These are phyloP conservation scores for Noturus placidus DNA, from an alignment of 2,113 vertebrate genomes.

Conservation along the genomic window DNA sequence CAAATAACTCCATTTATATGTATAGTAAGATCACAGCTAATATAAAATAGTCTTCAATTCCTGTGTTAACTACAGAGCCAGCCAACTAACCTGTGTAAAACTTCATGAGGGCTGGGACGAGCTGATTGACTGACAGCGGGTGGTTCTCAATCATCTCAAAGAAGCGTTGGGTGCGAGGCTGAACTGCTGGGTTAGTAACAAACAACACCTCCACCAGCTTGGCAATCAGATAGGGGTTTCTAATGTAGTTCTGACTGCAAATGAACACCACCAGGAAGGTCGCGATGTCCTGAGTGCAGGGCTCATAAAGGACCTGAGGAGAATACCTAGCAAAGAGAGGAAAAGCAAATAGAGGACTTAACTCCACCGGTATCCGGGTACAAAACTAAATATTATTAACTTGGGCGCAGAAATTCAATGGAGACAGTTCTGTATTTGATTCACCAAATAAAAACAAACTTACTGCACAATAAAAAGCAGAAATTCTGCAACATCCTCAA, in stretches of 20 bases:
- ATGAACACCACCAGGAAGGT: slow-evolving; percentile 97
- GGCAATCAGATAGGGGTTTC: slow-evolving; percentile 95
- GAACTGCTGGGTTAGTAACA: slow-evolving; percentile 95
- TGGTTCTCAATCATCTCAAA: slow-evolving; percentile 99
- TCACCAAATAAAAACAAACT: slow-evolving; percentile 65
- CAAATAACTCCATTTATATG: background rate
- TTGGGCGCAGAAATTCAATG: background rate
- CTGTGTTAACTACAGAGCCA: background rate
- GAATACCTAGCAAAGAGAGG: slow-evolving; percentile 79
- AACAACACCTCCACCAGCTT: slow-evolving; percentile 99
- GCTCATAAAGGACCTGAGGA: slow-evolving; percentile 97
- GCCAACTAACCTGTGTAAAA: slow-evolving; percentile 91
- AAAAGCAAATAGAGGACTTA: background rate
- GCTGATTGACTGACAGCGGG: slow-evolving; percentile 87
- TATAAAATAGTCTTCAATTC: background rate
- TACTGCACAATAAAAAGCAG: slow-evolving; percentile 99
- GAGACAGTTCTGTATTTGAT: background rate
- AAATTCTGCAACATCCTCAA: slow-evolving; percentile 99
- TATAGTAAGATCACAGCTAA: background rate
- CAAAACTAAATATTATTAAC: background rate
- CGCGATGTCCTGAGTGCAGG: slow-evolving; percentile 94
- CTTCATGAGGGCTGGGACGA: slow-evolving; percentile 99
- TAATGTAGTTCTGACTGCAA: slow-evolving; percentile 98
- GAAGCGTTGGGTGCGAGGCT: slow-evolving; percentile 95
- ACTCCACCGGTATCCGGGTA: background rate